Base-by-base conservation (phyloP, 2,113 vertebrate species). In the Chrysemys picta region DNA sequence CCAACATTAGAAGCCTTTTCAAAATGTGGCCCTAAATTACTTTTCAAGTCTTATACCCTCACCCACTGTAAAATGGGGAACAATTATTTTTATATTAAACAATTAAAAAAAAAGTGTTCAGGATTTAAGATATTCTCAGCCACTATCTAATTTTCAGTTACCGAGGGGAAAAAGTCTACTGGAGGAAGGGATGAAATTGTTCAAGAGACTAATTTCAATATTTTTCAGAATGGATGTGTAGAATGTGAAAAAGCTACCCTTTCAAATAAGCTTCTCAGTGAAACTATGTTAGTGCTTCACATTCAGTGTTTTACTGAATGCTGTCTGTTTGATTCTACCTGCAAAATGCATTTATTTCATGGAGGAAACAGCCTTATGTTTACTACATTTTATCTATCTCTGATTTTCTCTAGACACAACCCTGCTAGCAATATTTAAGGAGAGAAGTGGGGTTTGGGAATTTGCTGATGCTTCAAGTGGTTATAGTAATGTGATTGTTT, bases 391-490 rank as follows among this genome's bases (percentile, higher is more conserved):
- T 75, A 29, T 45, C 53, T 91, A 7, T 75, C 94, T 95, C 82
- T 87, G 88, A 89, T 94, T 96, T 89, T 87, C 47, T 7, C 42
- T 21, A 47, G 10, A 1, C 93, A 45, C 62, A n/a, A 56, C 42
- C 31, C 85, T 80, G 82, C 89, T 85, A 65, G 49, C 80, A 93
- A 52, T 3, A 62, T 90, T 93, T 38, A 31, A 78, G 21, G 38
- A 85, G 82, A 69, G 80, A 95, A 97, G 54, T 54, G 82, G n/a
- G 2, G 14, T 94, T 86, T 96, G 83, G 29, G 76, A 84, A 92
- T 95, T 91, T 93, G 90, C 94, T 96, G 96, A 94, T 54, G 92
- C 86, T 82, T 82, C 87, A 86, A 96, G 96, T 95, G 94, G 93
- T 92, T 96, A 93, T 38, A 96, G 95, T 95, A 94, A 97, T 47